These are phyloP conservation scores for Dendrolimus punctatus DNA, from an alignment of 1,140 invertebrate species.

Conservation along the genomic window DNA sequence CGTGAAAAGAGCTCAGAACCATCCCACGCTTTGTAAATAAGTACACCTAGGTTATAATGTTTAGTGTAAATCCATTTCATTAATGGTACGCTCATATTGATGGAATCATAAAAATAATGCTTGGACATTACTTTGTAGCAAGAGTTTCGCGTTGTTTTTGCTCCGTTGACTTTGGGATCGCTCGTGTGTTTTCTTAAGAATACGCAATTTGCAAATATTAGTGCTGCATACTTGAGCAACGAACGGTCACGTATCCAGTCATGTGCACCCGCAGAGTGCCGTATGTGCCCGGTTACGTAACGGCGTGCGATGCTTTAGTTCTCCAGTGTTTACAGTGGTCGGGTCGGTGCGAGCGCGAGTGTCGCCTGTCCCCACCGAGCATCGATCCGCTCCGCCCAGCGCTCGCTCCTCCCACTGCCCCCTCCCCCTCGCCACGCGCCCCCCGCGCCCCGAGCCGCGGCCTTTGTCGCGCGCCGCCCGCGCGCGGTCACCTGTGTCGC, in stretches of 20 bases:
- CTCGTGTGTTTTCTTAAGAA: too few relatives aligned
- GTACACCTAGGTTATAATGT: too few relatives aligned
- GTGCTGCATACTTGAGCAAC: not conserved
- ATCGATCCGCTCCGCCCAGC: conserved; percentile 68
- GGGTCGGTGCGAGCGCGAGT: conserved; percentile 34
- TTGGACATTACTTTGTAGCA: too few relatives aligned
- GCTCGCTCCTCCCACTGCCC: conserved; percentile 54
- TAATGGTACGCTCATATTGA: too few relatives aligned
- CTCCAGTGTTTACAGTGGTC: conserved; percentile 54
- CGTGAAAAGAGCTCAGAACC: too few relatives aligned
- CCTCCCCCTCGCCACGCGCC: conserved; percentile 20
- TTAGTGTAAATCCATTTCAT: too few relatives aligned
- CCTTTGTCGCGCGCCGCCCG: conserved; percentile 59
- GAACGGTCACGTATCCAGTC: conserved; percentile 6
- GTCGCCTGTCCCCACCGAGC: conserved; percentile 65
- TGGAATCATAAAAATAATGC: too few relatives aligned
- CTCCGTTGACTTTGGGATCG: too few relatives aligned
- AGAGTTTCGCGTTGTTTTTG: too few relatives aligned
- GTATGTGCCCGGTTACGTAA: conserved; percentile 50
- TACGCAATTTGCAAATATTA: not conserved
- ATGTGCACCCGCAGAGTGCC: conserved; percentile 13
- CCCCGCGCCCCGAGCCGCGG: conserved; percentile 31
- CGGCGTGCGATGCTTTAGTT: conserved; percentile 41
- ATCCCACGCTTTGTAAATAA: too few relatives aligned
- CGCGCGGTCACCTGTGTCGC: conserved; percentile 68